A percentile compares a stretch with the other conserved stretches of the same genome.
phyloP scores from a whole-genome alignment of 2,797 vertebrate genomes.

The Chromis chromis region DNA sequence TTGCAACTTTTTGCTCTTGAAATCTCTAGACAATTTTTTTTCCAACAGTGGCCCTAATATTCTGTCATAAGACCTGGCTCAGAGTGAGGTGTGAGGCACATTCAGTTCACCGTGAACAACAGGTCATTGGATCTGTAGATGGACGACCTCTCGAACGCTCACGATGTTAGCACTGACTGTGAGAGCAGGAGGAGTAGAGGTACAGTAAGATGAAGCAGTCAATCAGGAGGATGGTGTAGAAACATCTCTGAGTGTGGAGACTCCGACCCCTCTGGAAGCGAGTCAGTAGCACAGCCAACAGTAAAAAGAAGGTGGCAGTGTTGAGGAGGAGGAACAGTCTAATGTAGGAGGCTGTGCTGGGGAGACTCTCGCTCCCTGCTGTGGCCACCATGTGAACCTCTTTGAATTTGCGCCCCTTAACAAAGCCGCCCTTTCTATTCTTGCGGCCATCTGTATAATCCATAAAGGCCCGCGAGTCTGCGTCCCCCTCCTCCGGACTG shows the following conservation, averaged over 20 bases:
- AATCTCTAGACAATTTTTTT: slow-evolving; percentile 2
- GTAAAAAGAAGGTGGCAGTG: slow-evolving; percentile 93
- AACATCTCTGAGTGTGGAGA: slow-evolving; percentile 91
- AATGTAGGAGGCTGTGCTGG: slow-evolving; percentile 89
- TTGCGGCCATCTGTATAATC: slow-evolving; percentile 90
- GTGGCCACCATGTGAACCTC: slow-evolving; percentile 83
- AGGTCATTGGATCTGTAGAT: slow-evolving; percentile 10
- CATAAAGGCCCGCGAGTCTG: slow-evolving; percentile 91
- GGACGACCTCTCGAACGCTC: not conserved
- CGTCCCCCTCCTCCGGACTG: slow-evolving; percentile 89
- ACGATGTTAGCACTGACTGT: slow-evolving; percentile 88
- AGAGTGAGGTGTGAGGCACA: slow-evolving; percentile 56
- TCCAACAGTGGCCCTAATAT: slow-evolving; percentile 22
- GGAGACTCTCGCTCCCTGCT: slow-evolving; percentile 79
- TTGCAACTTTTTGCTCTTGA: not conserved
- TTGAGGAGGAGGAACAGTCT: slow-evolving; percentile 95
- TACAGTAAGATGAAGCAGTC: slow-evolving; percentile 95
- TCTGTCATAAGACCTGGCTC: slow-evolving; percentile 45
- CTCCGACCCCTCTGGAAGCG: slow-evolving; percentile 92
- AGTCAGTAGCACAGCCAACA: slow-evolving; percentile 91
- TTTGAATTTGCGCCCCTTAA: slow-evolving; percentile 83
- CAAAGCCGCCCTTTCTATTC: slow-evolving; percentile 80
- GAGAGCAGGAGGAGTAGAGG: slow-evolving; percentile 96
- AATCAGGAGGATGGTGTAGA: slow-evolving; percentile 92
- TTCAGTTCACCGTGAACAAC: slow-evolving; percentile 29